Conservation (phyloP, 2,797 vertebrate genomes). For the Pampus argenteus region DNA sequence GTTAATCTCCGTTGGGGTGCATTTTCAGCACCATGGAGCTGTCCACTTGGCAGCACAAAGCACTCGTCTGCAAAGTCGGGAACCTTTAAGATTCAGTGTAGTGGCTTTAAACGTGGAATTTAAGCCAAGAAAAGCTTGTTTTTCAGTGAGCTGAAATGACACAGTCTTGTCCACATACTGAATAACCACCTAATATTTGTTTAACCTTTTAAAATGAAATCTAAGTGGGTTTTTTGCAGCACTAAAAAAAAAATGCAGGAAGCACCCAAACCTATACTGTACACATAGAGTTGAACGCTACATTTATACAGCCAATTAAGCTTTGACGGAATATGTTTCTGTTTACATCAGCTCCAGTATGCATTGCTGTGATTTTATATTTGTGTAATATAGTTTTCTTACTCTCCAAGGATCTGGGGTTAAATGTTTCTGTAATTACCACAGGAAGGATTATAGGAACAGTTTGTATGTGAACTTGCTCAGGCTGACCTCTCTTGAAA, state of each 20-base stretch:
- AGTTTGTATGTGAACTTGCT: background rate
- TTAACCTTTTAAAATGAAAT: too few relatives aligned
- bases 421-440: constrained; percentile 13
- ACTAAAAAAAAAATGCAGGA: constrained; percentile 10
- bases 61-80: background rate
- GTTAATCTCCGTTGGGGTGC: background rate
- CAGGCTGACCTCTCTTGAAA: background rate
- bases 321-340: background rate
- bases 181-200: background rate
- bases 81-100: background rate
- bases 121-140: background rate
- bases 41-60: background rate
- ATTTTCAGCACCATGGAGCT: constrained; percentile 24
- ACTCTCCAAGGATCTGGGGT: background rate
- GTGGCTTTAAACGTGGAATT: background rate
- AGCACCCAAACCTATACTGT: background rate
- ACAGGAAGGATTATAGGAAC: background rate
- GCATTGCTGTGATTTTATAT: background rate
- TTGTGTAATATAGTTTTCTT: background rate
- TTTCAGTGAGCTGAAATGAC: background rate
- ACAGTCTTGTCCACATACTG: background rate
- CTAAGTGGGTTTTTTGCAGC: too few relatives aligned
- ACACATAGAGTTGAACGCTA: background rate
- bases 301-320: background rate
- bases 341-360: background rate